phyloP scores from a whole-genome alignment of 1,140 invertebrate species.

The Orchestia grillus region DNA sequence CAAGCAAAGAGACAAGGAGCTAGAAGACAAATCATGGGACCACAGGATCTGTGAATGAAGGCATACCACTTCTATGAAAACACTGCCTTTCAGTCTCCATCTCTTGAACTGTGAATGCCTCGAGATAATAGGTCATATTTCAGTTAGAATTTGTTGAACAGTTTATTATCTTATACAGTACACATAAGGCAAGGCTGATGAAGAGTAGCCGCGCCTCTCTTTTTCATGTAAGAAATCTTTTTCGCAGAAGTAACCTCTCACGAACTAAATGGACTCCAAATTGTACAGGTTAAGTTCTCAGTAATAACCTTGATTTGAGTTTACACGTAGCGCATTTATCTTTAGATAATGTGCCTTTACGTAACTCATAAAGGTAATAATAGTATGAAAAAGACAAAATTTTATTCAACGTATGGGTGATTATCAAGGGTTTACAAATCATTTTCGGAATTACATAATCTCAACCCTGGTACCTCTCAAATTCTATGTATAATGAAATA shows the following conservation, averaged over 20 bases:
- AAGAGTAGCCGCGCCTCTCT: background rate
- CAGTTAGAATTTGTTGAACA: background rate
- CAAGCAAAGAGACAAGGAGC: background rate
- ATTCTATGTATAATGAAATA: background rate
- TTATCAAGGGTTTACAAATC: background rate
- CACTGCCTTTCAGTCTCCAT: background rate
- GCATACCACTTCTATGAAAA: background rate
- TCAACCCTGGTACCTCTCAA: background rate
- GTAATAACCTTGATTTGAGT: background rate
- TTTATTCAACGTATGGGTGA: background rate
- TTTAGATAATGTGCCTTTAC: background rate
- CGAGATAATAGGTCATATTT: too few relatives aligned
- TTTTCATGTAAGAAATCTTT: background rate
- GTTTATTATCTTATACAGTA: background rate
- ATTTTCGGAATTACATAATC: background rate
- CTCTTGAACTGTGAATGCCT: too few relatives aligned
- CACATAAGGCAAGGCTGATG: background rate
- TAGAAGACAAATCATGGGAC: background rate
- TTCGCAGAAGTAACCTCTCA: background rate
- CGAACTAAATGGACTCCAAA: background rate
- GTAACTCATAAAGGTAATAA: background rate
- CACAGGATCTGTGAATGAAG: background rate
- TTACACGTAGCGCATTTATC: background rate
- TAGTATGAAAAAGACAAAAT: background rate
- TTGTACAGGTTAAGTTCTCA: background rate